phyloP scores from a whole-genome alignment of 2,888 invertebrate genomes.

The Chouioia cunea region DNA sequence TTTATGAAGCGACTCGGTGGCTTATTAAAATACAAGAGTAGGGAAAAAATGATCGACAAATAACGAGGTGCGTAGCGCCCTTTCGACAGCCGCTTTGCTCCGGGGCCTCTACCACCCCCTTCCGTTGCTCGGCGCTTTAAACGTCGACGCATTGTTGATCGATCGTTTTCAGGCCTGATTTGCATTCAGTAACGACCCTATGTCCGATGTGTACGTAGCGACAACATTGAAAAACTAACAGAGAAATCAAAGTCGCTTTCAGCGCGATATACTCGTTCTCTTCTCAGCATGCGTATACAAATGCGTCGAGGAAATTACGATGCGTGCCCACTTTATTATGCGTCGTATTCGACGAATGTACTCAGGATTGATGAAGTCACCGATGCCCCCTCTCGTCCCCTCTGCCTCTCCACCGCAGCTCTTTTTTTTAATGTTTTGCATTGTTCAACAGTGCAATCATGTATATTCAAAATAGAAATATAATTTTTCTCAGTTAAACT shows the following conservation, averaged over 20 bases:
- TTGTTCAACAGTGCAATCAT: background rate
- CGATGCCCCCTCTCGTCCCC: background rate
- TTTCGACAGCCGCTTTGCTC: constrained; percentile 58
- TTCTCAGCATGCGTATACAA: background rate
- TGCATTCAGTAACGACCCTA: constrained; percentile 66
- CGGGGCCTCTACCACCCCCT: constrained; percentile 31
- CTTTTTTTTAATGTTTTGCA: background rate
- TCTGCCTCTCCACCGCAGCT: background rate
- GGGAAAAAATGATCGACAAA: constrained; percentile 59
- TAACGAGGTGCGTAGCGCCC: constrained; percentile 67
- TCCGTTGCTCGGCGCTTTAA: constrained; percentile 51
- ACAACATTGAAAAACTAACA: constrained; percentile 51
- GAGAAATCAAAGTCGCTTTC: constrained; percentile 18
- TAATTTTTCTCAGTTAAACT: background rate
- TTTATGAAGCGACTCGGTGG: constrained; percentile 44
- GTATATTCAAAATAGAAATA: no score
- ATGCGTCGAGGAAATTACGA: constrained; percentile 42
- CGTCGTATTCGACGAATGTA: constrained; percentile 21
- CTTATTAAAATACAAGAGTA: constrained; percentile 62
- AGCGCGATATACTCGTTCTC: constrained; percentile 13
- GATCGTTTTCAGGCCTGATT: constrained; percentile 62
- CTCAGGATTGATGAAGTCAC: background rate
- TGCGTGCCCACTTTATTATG: constrained; percentile 30
- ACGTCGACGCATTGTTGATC: constrained; percentile 62
- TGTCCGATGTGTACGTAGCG: constrained; percentile 33